Percentiles rank a stretch among this genome's conserved stretches.
phyloP scores from a whole-genome alignment of 2,888 invertebrate genomes.

The Alloplasta piceator region DNA sequence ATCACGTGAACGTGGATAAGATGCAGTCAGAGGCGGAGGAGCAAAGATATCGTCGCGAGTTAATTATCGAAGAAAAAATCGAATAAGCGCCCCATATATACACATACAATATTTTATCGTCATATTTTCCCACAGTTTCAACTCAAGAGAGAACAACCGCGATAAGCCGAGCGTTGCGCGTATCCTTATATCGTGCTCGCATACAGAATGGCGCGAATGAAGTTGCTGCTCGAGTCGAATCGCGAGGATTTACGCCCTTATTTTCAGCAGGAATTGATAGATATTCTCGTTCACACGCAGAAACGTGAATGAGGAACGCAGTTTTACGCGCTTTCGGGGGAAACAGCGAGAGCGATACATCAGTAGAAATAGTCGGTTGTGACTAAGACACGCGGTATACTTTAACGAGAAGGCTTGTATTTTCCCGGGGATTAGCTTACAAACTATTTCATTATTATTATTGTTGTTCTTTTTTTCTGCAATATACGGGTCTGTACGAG shows the following conservation, averaged over 20 bases:
- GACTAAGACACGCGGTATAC: constrained; percentile 28
- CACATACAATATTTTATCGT: background rate
- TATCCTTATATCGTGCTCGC: too few species aligned
- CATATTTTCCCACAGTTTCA: constrained; percentile 60
- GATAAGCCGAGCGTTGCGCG: background rate
- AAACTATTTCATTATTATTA: constrained; percentile 53
- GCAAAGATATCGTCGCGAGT: constrained; percentile 51
- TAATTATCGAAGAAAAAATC: constrained; percentile 55
- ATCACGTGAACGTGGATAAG: constrained; percentile 16
- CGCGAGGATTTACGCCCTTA: too few species aligned
- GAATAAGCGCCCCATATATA: background rate
- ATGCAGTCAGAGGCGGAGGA: constrained; percentile 22
- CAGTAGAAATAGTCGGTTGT: constrained; percentile 48
- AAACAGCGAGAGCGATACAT: constrained; percentile 56
- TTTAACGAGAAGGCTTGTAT: constrained; percentile 48
- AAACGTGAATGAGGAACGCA: constrained; percentile 9
- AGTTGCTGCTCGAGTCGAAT: too few species aligned
- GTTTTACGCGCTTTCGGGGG: constrained; percentile 54
- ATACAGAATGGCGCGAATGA: too few species aligned
- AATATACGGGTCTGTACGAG: constrained; percentile 4
- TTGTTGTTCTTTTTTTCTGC: constrained; percentile 5
- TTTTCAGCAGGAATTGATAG: too few species aligned
- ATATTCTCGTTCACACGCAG: too few species aligned
- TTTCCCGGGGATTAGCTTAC: constrained; percentile 59
- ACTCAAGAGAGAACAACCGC: constrained; percentile 57